These are phyloP conservation scores for Odontocerum albicorne DNA, from an alignment of 2,888 invertebrate genomes.

Conservation along the genomic window DNA sequence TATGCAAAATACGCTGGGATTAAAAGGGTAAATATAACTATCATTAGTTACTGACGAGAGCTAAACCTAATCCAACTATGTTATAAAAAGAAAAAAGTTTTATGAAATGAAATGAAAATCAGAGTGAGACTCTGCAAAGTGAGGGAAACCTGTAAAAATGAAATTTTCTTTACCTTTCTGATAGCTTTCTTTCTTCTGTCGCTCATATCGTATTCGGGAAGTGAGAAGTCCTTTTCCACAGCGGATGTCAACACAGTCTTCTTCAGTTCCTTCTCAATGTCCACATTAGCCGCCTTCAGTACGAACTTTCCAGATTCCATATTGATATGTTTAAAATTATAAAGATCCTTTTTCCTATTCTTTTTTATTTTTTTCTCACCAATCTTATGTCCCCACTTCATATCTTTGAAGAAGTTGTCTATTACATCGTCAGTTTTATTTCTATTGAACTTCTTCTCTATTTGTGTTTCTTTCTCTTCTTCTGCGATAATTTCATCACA, in stretches of 20 bases:
- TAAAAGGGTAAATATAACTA: no score
- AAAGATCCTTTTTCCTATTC: conserved; percentile 31
- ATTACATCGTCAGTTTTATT: conserved; percentile 47
- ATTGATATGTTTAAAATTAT: conserved; percentile 47
- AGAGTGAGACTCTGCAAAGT: background rate
- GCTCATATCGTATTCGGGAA: conserved; percentile 62
- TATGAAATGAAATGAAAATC: background rate
- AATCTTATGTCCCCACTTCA: conserved; percentile 48
- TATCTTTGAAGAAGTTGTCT: conserved; percentile 50
- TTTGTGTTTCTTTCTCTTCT: conserved; percentile 43
- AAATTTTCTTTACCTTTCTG: conserved; percentile 52
- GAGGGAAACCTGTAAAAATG: background rate
- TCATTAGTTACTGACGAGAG: no score
- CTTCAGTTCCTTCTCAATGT: conserved; percentile 61
- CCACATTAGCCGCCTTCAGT: conserved; percentile 48
- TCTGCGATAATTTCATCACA: conserved; percentile 47
- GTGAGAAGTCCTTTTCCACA: conserved; percentile 62
- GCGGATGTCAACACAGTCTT: conserved; percentile 66
- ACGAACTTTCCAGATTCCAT: conserved; percentile 50
- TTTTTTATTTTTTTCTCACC: conserved; percentile 40
- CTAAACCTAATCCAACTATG: no score
- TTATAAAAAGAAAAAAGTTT: no score
- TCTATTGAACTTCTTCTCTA: conserved; percentile 45
- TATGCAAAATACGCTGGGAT: no score
- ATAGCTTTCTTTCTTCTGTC: conserved; percentile 58